Evolutionary conservation across 2,888 invertebrate species (phyloP).

Genomic region (Ophion ellenae): DNA sequence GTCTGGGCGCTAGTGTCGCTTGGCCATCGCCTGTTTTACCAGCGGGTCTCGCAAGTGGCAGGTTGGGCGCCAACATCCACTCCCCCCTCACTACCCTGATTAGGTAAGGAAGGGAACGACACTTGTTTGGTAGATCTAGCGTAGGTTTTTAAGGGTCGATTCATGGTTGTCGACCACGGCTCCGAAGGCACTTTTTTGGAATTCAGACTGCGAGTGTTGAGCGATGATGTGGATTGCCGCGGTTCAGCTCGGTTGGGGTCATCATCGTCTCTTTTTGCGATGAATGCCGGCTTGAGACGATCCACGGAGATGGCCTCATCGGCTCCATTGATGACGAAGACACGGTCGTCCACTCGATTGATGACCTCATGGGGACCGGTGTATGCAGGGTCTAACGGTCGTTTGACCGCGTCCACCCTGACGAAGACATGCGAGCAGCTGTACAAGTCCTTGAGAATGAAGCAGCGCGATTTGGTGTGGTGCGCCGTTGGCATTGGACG

Average conservation of each 20-base stretch:
- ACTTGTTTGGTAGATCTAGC: neutral
- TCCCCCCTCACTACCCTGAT: neutral
- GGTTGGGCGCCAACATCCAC: constrained; percentile 2
- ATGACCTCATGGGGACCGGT: constrained; percentile 67
- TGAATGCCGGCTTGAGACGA: constrained; percentile 57
- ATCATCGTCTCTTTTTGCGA: constrained; percentile 22
- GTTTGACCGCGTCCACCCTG: no score
- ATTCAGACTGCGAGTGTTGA: neutral
- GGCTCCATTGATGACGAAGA: no score
- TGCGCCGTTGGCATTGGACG: no score
- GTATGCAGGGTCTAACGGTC: constrained; percentile 68
- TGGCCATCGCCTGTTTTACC: no score
- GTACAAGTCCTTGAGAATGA: no score
- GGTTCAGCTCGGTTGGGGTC: neutral
- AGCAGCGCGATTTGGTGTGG: no score
- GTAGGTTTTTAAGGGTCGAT: neutral
- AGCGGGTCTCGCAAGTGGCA: neutral
- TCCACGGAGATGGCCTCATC: no score
- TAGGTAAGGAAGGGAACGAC: constrained; percentile 12
- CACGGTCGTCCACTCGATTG: neutral
- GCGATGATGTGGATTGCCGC: neutral
- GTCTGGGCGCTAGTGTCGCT: no score
- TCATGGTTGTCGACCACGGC: neutral
- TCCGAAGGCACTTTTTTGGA: neutral
- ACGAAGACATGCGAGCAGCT: no score